phyloP scores from a whole-genome alignment of 1,140 invertebrate genomes.

The Conopomorpha cramerella region DNA sequence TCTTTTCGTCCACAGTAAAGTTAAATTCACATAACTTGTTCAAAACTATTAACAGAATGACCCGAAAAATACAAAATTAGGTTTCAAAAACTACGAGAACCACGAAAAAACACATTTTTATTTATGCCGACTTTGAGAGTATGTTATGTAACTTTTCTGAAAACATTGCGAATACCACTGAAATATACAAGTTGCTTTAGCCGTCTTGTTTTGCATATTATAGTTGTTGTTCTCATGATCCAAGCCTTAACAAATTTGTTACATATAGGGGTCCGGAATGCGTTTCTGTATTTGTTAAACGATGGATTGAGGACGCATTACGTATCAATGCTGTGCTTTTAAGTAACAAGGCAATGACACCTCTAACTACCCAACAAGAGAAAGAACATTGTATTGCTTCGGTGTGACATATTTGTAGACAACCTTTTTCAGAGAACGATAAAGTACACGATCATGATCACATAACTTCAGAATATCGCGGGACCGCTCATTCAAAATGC shows the following conservation, averaged over 20 bases:
- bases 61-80: constrained; percentile 9
- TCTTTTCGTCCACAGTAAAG: constrained; percentile 11
- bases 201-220: constrained; percentile 3
- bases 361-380: background rate
- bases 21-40: constrained; percentile 15
- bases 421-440: constrained; percentile 9
- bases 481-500: constrained; percentile 23
- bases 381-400: background rate
- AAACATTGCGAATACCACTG: background rate
- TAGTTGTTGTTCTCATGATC: background rate
- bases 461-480: constrained; percentile 24
- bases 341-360: background rate
- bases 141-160: constrained; percentile 8
- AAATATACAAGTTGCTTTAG: background rate
- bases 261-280: constrained; percentile 2
- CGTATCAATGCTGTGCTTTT: constrained; percentile 2
- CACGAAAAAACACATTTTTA: constrained; percentile 20
- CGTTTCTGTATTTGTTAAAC: background rate
- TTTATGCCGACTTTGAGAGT: constrained; percentile 32
- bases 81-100: constrained; percentile 17
- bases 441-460: constrained; percentile 27
- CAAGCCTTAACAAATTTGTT: constrained; percentile 1
- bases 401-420: constrained; percentile 23
- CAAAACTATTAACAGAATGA: constrained; percentile 10
- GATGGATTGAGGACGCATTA: background rate